These are phyloP conservation scores for Pyrocephalus nanus DNA, from an alignment of 2,797 vertebrate species.

Conservation along the genomic window DNA sequence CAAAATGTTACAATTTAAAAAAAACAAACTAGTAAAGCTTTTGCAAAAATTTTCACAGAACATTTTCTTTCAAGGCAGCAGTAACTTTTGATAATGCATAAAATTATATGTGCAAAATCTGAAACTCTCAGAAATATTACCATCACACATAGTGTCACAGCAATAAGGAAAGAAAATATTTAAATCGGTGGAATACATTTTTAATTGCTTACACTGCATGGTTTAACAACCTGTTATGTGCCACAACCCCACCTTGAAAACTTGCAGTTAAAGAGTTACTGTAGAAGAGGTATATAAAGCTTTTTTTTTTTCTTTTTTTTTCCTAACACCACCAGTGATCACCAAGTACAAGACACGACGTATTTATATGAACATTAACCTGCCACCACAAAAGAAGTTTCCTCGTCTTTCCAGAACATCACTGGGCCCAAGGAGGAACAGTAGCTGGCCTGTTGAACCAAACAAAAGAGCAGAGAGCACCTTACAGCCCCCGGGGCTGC, in stretches of 20 bases:
- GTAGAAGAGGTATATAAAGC: constrained; percentile 87
- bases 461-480: not conserved
- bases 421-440: not conserved
- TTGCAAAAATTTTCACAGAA: constrained; percentile 82
- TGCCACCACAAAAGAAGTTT: constrained; percentile 39
- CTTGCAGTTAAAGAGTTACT: constrained; percentile 72
- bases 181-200: constrained; percentile 75
- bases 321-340: constrained; percentile 64
- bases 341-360: constrained; percentile 68
- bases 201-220: constrained; percentile 72
- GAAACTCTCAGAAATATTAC: constrained; percentile 76
- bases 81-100: constrained; percentile 84
- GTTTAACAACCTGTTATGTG: constrained; percentile 75
- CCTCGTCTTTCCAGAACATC: not conserved
- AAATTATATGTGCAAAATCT: constrained; percentile 84
- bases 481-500: constrained; percentile 14
- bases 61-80: constrained; percentile 84
- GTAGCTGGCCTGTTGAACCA: constrained; percentile 28
- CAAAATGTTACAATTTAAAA: constrained; percentile 80
- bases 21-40: constrained; percentile 84
- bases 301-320: constrained; percentile 40
- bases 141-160: constrained; percentile 79
- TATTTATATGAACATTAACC: constrained; percentile 60
- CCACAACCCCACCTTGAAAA: constrained; percentile 72
- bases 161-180: constrained; percentile 74